Evolutionary conservation across 2,797 vertebrate genomes (phyloP).

Genomic region (Silurus aristotelis): DNA sequence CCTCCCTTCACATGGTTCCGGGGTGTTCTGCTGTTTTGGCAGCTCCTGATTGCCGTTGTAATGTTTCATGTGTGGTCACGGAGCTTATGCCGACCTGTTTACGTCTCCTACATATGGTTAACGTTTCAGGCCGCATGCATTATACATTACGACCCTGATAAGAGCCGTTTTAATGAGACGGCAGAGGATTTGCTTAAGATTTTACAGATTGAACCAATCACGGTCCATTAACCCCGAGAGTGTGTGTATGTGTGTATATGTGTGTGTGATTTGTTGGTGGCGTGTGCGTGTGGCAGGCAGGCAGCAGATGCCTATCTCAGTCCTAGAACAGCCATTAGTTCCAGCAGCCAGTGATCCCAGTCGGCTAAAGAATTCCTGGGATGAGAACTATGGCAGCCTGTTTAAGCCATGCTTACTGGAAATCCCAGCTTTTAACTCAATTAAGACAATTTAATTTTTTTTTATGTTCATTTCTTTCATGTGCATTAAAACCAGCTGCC

Average conservation of each 20-base stretch:
- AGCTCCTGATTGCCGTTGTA: constrained; percentile 18
- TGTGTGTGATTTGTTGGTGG: constrained; percentile 41
- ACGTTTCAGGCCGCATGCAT: constrained; percentile 1
- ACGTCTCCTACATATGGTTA: constrained; percentile 39
- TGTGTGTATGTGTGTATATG: constrained; percentile 26
- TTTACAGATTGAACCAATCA: constrained; percentile 46
- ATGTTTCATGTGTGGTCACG: constrained; percentile 41
- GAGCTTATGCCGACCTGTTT: constrained; percentile 10
- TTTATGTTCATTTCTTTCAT: constrained; percentile 24
- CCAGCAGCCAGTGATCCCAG: constrained; percentile 41
- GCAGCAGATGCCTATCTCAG: constrained; percentile 50
- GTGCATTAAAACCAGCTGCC: constrained; percentile 1
- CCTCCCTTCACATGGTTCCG: background rate
- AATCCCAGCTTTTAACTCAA: constrained; percentile 2
- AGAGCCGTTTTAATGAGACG: constrained; percentile 25
- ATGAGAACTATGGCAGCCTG: constrained; percentile 23
- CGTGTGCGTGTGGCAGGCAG: constrained; percentile 49
- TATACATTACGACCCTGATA: constrained; percentile 30
- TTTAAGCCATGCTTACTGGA: constrained; percentile 37
- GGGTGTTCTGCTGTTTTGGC: constrained; percentile 29
- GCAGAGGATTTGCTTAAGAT: constrained; percentile 42
- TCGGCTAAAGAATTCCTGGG: constrained; percentile 7
- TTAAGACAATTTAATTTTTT: constrained; percentile 30
- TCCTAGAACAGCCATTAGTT: constrained; percentile 51
- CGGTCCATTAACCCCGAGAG: constrained; percentile 45